These are phyloP conservation scores for Drosophila suzukii DNA, from an alignment of 1,140 invertebrate species.

Conservation along the genomic window DNA sequence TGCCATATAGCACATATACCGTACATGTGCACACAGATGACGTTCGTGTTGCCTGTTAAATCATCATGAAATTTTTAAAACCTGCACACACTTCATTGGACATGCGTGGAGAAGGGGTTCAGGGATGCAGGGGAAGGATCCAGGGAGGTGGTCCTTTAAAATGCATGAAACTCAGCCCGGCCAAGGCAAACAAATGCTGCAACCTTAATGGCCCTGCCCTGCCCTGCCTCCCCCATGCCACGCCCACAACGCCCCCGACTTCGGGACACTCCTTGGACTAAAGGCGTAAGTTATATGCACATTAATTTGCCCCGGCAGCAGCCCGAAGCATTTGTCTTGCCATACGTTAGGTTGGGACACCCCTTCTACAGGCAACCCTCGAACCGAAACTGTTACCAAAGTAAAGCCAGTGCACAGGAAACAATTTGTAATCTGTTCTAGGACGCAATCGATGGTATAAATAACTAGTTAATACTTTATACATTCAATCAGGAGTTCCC, in stretches of 20 bases:
- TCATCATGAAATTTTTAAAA: conserved; percentile 76
- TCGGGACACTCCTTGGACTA: conserved; percentile 30
- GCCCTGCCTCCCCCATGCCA: neutral
- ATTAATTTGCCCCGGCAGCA: conserved; percentile 75
- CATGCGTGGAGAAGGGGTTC: conserved; percentile 27
- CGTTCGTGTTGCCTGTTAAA: conserved; percentile 65
- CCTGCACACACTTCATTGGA: conserved; percentile 75
- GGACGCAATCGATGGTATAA: neutral
- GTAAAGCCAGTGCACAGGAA: conserved; percentile 13
- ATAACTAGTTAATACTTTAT: conserved; percentile 1
- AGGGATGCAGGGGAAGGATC: neutral
- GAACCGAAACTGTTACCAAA: conserved; percentile 25
- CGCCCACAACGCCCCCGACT: conserved; percentile 4
- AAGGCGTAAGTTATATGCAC: conserved; percentile 80
- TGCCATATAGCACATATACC: conserved; percentile 3
- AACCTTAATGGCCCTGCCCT: conserved; percentile 57
- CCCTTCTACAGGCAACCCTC: conserved; percentile 3
- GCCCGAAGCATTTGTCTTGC: conserved; percentile 74
- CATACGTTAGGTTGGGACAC: conserved; percentile 44
- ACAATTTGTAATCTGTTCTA: conserved; percentile 13
- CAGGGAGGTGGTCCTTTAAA: conserved; percentile 57
- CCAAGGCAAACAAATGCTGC: conserved; percentile 64
- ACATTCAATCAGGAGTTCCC: neutral
- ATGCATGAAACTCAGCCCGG: conserved; percentile 61
- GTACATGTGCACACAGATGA: conserved; percentile 41